phyloP scores from a whole-genome alignment of 2,888 invertebrate genomes.

The Belgica antarctica region DNA sequence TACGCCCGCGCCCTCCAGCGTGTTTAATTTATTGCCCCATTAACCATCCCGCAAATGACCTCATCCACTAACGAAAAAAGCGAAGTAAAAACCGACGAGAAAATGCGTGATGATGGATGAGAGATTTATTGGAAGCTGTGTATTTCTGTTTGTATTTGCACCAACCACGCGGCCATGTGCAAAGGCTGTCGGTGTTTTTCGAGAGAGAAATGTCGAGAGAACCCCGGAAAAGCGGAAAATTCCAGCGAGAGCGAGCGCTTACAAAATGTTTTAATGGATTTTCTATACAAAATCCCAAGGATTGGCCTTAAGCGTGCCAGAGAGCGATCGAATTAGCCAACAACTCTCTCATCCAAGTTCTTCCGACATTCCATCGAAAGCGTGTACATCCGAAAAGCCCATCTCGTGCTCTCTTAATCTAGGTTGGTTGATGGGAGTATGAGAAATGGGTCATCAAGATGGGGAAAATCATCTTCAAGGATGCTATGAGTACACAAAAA shows the following conservation, averaged over 20 bases:
- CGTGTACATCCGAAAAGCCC: slow-evolving; percentile 5
- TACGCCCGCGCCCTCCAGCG: neutral
- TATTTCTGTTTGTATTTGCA: too few relatives aligned
- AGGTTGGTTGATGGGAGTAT: neutral
- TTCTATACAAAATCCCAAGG: too few relatives aligned
- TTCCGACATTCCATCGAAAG: neutral
- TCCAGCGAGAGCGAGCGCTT: neutral
- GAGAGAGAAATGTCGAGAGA: too few relatives aligned
- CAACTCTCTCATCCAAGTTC: neutral
- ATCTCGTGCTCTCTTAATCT: slow-evolving; percentile 3
- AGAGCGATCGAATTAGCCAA: too few relatives aligned
- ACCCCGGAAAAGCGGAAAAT: neutral
- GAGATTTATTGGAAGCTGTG: slow-evolving; percentile 20
- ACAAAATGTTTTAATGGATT: neutral
- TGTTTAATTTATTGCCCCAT: slow-evolving; percentile 26
- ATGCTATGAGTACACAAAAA: slow-evolving; percentile 18
- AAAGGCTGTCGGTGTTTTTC: neutral
- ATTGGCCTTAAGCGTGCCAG: neutral
- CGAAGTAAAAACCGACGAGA: slow-evolving; percentile 3
- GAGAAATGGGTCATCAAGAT: slow-evolving; percentile 41
- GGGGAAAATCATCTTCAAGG: slow-evolving; percentile 31
- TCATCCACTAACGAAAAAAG: neutral
- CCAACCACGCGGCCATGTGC: neutral
- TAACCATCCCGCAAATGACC: slow-evolving; percentile 15
- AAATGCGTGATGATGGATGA: slow-evolving; percentile 23